A percentile compares a stretch with the other conserved stretches of the same genome.
phyloP scores from a whole-genome alignment of 2,888 invertebrate genomes.

The Nemurella pictetii region DNA sequence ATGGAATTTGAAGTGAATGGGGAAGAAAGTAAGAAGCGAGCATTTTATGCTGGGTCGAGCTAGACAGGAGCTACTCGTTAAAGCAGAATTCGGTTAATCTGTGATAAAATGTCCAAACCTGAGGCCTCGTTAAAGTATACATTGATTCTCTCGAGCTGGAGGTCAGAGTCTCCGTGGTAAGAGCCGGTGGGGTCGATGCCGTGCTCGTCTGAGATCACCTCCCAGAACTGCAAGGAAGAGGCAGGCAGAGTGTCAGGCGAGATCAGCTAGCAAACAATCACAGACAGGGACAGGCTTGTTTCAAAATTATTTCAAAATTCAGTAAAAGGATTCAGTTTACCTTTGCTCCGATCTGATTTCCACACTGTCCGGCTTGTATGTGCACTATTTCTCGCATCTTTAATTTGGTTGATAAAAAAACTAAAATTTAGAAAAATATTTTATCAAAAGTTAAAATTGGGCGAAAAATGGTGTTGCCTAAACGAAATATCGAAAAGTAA shows the following conservation, averaged over 20 bases:
- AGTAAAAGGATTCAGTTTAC: conserved; percentile 50
- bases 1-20: no score
- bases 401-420: neutral
- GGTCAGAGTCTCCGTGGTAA: conserved; percentile 71
- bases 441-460: neutral
- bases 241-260: no score
- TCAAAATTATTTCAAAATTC: no score
- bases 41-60: no score
- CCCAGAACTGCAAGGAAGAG: no score
- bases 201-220: conserved; percentile 80
- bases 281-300: no score
- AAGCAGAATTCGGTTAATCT: no score
- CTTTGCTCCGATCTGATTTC: conserved; percentile 66
- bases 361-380: conserved; percentile 65
- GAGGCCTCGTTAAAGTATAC: conserved; percentile 73
- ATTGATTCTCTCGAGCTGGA: conserved; percentile 72
- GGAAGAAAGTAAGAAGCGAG: no score
- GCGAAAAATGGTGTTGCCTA: no score
- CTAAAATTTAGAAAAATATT: neutral
- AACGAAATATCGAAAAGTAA: no score
- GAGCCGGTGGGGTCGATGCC: conserved; percentile 73
- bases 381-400: conserved; percentile 64
- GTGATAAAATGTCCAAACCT: no score
- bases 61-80: no score
- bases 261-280: conserved; percentile 59